phyloP scores from a whole-genome alignment of 92 coral and sea anemone genomes.

The Porites cylindrica region DNA sequence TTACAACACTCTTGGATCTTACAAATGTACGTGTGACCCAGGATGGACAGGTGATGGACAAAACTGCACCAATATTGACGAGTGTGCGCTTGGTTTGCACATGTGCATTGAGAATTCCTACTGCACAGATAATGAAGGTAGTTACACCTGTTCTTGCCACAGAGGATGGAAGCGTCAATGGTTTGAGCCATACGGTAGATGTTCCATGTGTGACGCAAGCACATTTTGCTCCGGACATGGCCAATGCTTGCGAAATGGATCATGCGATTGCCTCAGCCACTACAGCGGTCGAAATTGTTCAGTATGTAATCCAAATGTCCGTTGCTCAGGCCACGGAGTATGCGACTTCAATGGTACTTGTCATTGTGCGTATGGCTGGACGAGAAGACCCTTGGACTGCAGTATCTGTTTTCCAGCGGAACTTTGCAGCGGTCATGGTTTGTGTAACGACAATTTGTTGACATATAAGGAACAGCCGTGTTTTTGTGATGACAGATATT shows the following conservation, averaged over 20 bases:
- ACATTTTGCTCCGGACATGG: slow-evolving; percentile 69
- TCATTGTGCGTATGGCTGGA: slow-evolving; percentile 73
- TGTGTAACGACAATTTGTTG: slow-evolving; percentile 63
- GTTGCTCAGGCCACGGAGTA: slow-evolving; percentile 78
- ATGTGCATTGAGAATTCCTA: slow-evolving; percentile 65
- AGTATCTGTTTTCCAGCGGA: slow-evolving; percentile 59
- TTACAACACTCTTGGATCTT: slow-evolving; percentile 64
- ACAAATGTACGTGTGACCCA: slow-evolving; percentile 59
- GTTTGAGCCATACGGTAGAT: slow-evolving; percentile 80
- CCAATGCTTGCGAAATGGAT: slow-evolving; percentile 67
- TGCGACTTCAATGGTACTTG: slow-evolving; percentile 74
- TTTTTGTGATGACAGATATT: slow-evolving; percentile 58
- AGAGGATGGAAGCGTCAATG: slow-evolving; percentile 76
- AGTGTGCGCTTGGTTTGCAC: slow-evolving; percentile 61
- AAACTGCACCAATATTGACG: slow-evolving; percentile 67
- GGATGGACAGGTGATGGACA: slow-evolving; percentile 77
- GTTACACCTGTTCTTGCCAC: slow-evolving; percentile 58
- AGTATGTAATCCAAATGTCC: slow-evolving; percentile 54
- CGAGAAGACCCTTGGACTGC: slow-evolving; percentile 60
- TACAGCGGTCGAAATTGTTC: slow-evolving; percentile 63
- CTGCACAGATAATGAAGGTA: slow-evolving; percentile 65
- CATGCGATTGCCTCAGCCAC: slow-evolving; percentile 67
- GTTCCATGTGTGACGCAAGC: slow-evolving; percentile 66
- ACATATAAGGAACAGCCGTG: slow-evolving; percentile 62
- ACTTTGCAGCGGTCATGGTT: slow-evolving; percentile 73